Evolutionary conservation across 2,797 vertebrate genomes (phyloP).

Genomic region (Coccyzus lansbergi): DNA sequence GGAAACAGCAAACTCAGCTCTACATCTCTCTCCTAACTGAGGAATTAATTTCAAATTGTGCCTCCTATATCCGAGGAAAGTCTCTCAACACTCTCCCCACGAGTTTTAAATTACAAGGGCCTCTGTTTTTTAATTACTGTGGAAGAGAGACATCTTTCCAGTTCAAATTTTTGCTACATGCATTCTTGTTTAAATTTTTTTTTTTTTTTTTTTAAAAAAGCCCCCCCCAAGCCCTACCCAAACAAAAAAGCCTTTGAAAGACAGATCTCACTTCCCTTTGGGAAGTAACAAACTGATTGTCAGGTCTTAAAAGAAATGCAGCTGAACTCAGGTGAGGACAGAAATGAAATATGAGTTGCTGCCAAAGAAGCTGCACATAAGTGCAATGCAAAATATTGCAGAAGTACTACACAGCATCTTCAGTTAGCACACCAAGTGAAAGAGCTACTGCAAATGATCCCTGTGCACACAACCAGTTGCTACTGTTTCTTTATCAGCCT

Average conservation of each 20-base stretch:
- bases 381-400: neutral
- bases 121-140: neutral
- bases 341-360: neutral
- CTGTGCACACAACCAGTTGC: neutral
- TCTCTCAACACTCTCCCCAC: neutral
- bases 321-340: neutral
- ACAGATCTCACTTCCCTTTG: neutral
- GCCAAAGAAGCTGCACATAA: neutral
- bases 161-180: neutral
- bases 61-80: neutral
- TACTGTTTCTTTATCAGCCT: neutral
- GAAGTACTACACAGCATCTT: neutral
- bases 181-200: neutral
- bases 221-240: too few species aligned
- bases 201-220: too few species aligned
- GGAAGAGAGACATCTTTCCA: neutral
- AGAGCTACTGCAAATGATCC: neutral
- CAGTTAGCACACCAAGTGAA: neutral
- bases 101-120: neutral
- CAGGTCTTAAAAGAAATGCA: neutral
- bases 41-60: neutral
- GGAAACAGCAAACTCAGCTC: neutral
- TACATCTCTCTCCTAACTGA: neutral
- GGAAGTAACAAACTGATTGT: neutral
- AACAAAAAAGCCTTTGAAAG: neutral